A percentile compares a stretch with the other conserved stretches of the same genome.
Evolutionary conservation across 2,113 vertebrate genomes (phyloP).

Genomic region (Todiramphus saurophagus): DNA sequence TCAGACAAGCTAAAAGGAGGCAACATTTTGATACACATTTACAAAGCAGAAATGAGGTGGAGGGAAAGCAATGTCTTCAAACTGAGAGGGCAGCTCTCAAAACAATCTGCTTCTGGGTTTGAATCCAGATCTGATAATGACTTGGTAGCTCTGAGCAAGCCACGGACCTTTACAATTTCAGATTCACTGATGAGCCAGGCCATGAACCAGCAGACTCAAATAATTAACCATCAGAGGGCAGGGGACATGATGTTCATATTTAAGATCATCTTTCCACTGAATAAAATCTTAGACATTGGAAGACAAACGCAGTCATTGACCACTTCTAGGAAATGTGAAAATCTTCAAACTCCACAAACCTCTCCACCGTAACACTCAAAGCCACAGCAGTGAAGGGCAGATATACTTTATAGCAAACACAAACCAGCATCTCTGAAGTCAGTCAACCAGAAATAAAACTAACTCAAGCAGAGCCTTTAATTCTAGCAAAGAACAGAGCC

Average conservation of each 20-base stretch:
- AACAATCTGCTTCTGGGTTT: neutral
- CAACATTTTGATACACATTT: neutral
- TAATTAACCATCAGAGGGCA: neutral
- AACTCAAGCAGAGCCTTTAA: neutral
- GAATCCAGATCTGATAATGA: neutral
- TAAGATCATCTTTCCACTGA: neutral
- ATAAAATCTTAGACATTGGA: neutral
- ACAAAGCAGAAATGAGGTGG: neutral
- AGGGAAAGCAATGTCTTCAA: neutral
- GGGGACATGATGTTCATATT: neutral
- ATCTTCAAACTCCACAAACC: neutral
- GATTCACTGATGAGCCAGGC: neutral
- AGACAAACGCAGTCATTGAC: neutral
- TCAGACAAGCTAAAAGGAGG: slow-evolving; percentile 15
- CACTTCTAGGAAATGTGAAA: neutral
- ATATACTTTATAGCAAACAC: neutral
- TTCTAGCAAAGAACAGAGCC: neutral
- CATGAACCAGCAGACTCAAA: neutral
- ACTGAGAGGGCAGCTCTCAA: neutral
- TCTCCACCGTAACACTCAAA: neutral
- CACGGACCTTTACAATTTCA: neutral
- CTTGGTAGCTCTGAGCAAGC: neutral
- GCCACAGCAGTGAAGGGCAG: neutral
- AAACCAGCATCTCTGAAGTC: neutral
- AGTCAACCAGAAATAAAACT: neutral